Evolutionary conservation across 2,797 vertebrate species (phyloP), one percentile per base, ranked within the genome.

Genomic region (Microcaecilia unicolor): DNA sequence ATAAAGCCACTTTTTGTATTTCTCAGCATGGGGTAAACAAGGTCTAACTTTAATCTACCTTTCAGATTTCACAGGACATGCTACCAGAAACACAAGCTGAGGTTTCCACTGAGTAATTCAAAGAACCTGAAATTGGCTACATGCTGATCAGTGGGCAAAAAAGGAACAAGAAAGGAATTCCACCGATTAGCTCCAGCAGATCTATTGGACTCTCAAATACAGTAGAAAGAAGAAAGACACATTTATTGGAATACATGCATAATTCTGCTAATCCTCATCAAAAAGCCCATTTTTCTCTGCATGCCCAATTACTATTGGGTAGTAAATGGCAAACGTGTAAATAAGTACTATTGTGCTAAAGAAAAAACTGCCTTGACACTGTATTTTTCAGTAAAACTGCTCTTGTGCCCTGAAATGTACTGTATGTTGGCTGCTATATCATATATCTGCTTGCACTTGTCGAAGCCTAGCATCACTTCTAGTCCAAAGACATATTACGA

Each of bases 1-100:
- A 37, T 59, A 55, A 54, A 13, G 3, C 19, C 59, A 52, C 21
- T 39, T 57, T 64, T 70, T 72, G 48, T 70, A 32, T 39, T 49
- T 70, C 68, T 48, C 72, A 67, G 70, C 51, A 56, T 20, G 53
- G n/a, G n/a, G n/a, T n/a, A n/a, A n/a, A n/a, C n/a, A n/a, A n/a
- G n/a, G n/a, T n/a, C n/a, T n/a, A n/a, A n/a, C n/a, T 34, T 44
- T 41, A 62, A 58, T 55, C 59, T 54, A 24, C 49, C 39, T 62
- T 61, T 57, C 58, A 57, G 66, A 53, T 55, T 55, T 52, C 47
- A 44, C 46, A 42, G 31, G 40, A 55, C n/a, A 24, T 8, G 6
- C 11, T 7, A n/a, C n/a, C n/a, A 10, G 38, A 37, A 30, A 18
- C 30, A 12, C 20, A 3, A 6, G 18, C 17, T 67, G 66, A 64